Evolutionary conservation across 2,888 invertebrate species (phyloP), one percentile per base, ranked within the genome.

Genomic region (Muscina levida): DNA sequence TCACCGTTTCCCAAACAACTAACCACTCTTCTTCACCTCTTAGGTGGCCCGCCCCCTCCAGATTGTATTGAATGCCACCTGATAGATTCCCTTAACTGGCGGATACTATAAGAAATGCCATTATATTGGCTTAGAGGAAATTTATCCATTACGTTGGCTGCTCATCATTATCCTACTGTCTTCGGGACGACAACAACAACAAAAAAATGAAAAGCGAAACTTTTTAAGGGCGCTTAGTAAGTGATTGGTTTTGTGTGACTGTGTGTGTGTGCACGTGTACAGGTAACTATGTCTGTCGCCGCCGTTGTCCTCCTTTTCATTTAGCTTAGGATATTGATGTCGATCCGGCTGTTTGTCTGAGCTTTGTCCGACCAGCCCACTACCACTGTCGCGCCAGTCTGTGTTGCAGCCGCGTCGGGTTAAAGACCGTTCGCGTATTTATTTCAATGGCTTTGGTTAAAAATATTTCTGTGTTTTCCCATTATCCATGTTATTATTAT

Each of bases 191-290:
- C n/a, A n/a, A n/a, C n/a, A n/a, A n/a, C n/a, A n/a, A n/a, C n/a
- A n/a, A 48, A 48, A 31, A 5, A 31, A 3, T 39, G n/a, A 59
- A 13, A 42, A 62, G 39, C 42, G 42, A 62, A 39, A 62, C 17
- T 59, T 19, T 42, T 59, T 62, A 15, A 39, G 17, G 37, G 19
- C 42, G 31, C 19, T 42, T 62, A 22, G 62, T 62, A 19, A 42
- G 22, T 42, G 42, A 59, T 59, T 15, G 15, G 15, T 15, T 48
- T 59, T 59, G 17, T 59, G 37, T 37, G 37, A n/a, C n/a, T 48
- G 10, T 4, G 87, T 86, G 86, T 86, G 87, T 83, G 85, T 84
- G 84, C 85, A n/a, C n/a, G n/a, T n/a, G n/a, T n/a, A n/a, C n/a
- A n/a, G n/a, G n/a, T 87, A 85, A 86, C 86, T 85, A 85, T 85